These are phyloP conservation scores for Calonectris borealis DNA, from an alignment of 2,113 vertebrate species.

Conservation along the genomic window DNA sequence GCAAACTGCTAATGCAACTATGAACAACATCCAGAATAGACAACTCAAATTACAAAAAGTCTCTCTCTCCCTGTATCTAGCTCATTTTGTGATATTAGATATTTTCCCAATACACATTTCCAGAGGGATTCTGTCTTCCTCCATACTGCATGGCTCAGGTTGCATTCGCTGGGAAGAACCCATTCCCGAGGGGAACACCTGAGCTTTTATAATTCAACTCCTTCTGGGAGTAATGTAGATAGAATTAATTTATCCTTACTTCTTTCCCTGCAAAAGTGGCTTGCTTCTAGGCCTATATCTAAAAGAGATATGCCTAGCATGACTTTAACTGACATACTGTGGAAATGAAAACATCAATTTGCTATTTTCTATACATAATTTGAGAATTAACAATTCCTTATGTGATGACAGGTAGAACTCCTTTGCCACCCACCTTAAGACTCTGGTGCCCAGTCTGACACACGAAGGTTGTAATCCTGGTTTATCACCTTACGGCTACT, in stretches of 20 bases:
- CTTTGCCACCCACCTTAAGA: not conserved
- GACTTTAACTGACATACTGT: not conserved
- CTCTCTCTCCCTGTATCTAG: not conserved
- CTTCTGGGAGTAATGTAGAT: not conserved
- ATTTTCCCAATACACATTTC: not conserved
- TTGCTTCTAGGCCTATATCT: not conserved
- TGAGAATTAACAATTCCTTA: not conserved
- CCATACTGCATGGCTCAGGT: not conserved
- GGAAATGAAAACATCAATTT: not conserved
- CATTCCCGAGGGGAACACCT: not conserved
- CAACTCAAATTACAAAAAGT: not conserved
- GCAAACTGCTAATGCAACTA: not conserved
- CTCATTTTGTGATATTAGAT: not conserved
- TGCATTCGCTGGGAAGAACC: not conserved
- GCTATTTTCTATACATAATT: not conserved
- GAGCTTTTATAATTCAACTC: not conserved
- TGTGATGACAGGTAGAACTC: not conserved
- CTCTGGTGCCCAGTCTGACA: not conserved
- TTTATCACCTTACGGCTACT: not conserved
- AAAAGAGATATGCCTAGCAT: not conserved
- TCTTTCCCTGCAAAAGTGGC: not conserved
- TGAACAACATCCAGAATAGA: not conserved
- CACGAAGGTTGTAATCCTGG: not conserved
- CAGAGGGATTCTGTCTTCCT: not conserved
- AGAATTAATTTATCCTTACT: not conserved